Base-by-base conservation (phyloP, 2,113 vertebrate genomes). In the Podocnemis expansa region DNA sequence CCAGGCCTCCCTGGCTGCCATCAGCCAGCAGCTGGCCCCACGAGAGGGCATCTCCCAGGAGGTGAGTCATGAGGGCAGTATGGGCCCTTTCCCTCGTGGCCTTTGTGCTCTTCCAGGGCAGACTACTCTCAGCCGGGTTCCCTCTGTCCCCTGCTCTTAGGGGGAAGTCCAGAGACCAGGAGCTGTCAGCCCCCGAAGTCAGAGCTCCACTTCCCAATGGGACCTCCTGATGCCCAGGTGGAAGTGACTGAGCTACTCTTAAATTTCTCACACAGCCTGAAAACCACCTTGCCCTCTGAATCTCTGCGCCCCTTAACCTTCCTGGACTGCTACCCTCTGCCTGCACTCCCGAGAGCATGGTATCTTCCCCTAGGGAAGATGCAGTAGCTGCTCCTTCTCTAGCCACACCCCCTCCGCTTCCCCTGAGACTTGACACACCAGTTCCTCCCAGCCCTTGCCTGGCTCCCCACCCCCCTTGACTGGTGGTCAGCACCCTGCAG, bases 11-110 rank as follows among this genome's bases (percentile, higher is more conserved):
- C 98, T 99, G 0, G 99, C 99, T 75, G 99, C 99, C 17, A 99
- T 99, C 93, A 99, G 99, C 97, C 99, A 99, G 95, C 99, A 99
- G 85, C 98, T 99, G 45, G 98, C 98, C 1, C 99, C 99, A 3
- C 97, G 99, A 54, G 99, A 99, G 34, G 99, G 99, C 78, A 99
- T 99, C 89, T 99, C 99, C 38, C 99, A 99, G 93, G 99, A 99
- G 99, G 99, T 99, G 92, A 92, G 97, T 60, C 1, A 0, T 10
- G 27, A 29, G 29, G 38, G 54, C 81, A 25, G 9, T 17, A 43
- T 6, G 6, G 31, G 56, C 3, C 2, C 0, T 0, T 58, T 43
- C 38, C 21, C 78, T 7, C 7, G 10, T 51, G 78, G 51, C 24
- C 24, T 54, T 11, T 9, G 10, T n/a, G 34, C 4, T 49, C 17